These are phyloP conservation scores for Chloroclysta siterata DNA, from an alignment of 2,888 invertebrate genomes.

Conservation along the genomic window DNA sequence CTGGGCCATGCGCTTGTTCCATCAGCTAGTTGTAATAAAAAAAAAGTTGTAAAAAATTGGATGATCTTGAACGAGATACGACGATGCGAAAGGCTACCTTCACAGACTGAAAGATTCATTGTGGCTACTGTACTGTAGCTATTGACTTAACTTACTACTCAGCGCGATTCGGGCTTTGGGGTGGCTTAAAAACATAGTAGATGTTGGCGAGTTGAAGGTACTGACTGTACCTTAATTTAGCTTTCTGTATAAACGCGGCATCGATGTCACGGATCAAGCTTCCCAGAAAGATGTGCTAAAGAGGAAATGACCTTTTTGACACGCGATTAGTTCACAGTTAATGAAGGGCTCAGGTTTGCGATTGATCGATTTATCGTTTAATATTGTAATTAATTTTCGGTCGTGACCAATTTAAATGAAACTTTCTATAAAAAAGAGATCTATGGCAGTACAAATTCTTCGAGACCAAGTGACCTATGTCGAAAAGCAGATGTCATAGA, in stretches of 20 bases:
- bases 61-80: too few relatives aligned
- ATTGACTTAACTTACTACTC: too few relatives aligned
- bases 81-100: too few relatives aligned
- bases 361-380: slow-evolving; percentile 32
- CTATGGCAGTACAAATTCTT: not conserved
- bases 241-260: slow-evolving; percentile 1
- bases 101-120: too few relatives aligned
- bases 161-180: too few relatives aligned
- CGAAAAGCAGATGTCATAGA: not conserved
- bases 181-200: not conserved
- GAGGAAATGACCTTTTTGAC: slow-evolving; percentile 42
- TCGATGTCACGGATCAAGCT: slow-evolving; percentile 18
- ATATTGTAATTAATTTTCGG: slow-evolving; percentile 9
- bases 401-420: not conserved
- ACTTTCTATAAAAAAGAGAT: not conserved
- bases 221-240: not conserved
- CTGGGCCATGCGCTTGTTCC: too few relatives aligned
- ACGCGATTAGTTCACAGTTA: slow-evolving; percentile 41
- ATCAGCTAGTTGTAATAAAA: too few relatives aligned
- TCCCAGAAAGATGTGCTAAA: slow-evolving; percentile 38
- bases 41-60: too few relatives aligned
- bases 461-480: not conserved
- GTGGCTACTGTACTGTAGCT: too few relatives aligned
- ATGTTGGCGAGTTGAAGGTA: not conserved
- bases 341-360: slow-evolving; percentile 32